These are phyloP conservation scores for Xenotilapia leptura DNA, from an alignment of 2,113 vertebrate genomes.

Conservation along the genomic window DNA sequence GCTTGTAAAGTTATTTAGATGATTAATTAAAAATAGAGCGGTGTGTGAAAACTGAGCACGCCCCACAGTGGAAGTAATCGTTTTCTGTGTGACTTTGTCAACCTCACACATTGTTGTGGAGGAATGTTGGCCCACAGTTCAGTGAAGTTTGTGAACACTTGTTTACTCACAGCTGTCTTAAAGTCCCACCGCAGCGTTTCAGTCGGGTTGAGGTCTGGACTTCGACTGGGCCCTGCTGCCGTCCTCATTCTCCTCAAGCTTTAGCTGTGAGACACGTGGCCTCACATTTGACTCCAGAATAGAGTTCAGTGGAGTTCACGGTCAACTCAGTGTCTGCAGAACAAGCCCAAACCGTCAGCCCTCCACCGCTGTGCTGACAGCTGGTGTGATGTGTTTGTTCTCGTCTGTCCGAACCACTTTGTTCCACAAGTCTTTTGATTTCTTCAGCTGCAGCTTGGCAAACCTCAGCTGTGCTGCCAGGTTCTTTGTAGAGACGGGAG, in stretches of 20 bases:
- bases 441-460: not conserved
- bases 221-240: accelerated
- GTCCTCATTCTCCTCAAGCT: not conserved
- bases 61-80: accelerated
- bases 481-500: accelerated
- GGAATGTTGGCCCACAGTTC: not conserved
- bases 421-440: not conserved
- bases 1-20: not conserved
- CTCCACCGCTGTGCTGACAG: not conserved
- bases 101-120: not conserved
- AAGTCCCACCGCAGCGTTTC: not conserved
- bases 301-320: not conserved
- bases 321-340: not conserved
- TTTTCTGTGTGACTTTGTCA: not conserved
- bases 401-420: not conserved
- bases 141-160: not conserved
- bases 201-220: not conserved
- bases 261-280: not conserved
- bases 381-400: not conserved
- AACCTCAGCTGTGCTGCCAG: not conserved
- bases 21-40: not conserved
- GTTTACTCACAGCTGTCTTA: not conserved
- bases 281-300: not conserved
- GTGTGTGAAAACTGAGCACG: not conserved
- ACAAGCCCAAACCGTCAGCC: not conserved